Conservation (phyloP, 2,797 vertebrate genomes). For the Hoplostethus mediterraneus region DNA sequence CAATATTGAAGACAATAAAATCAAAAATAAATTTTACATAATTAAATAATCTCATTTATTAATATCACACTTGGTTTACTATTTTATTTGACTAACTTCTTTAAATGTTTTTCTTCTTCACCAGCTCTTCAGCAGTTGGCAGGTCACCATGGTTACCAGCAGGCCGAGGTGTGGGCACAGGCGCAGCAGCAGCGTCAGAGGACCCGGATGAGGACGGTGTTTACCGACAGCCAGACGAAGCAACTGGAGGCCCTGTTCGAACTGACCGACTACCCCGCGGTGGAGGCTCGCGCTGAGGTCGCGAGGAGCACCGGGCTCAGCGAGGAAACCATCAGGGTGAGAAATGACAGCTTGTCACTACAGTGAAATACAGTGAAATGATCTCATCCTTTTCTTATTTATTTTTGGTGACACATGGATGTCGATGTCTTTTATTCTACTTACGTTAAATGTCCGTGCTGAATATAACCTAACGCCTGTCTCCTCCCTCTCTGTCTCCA, state of each 20-base stretch:
- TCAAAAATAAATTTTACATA: too few relatives aligned
- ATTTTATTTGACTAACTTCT: too few relatives aligned
- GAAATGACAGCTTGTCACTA: constrained; percentile 9
- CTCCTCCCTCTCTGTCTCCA: constrained; percentile 32
- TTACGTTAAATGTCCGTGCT: neutral
- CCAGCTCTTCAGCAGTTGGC: constrained; percentile 20
- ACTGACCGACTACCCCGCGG: constrained; percentile 72
- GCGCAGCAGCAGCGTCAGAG: constrained; percentile 54
- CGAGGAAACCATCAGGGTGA: constrained; percentile 83
- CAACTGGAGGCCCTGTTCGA: constrained; percentile 79
- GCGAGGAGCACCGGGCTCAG: constrained; percentile 72
- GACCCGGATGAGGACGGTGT: constrained; percentile 79
- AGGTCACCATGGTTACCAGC: constrained; percentile 33
- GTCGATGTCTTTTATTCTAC: too few relatives aligned
- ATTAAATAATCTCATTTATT: too few relatives aligned
- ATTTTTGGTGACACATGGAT: too few relatives aligned
- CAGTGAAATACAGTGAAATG: too few relatives aligned
- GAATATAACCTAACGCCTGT: neutral
- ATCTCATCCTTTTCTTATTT: too few relatives aligned
- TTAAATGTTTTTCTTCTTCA: neutral
- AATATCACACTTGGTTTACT: too few relatives aligned
- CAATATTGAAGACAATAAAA: too few relatives aligned
- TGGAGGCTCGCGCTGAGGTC: constrained; percentile 69
- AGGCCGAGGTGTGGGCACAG: constrained; percentile 1
- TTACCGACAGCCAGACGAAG: constrained; percentile 76